Percentiles rank a stretch among this genome's conserved stretches.
These are phyloP conservation scores for Ammodramus savannarum DNA, from an alignment of 2,113 vertebrate genomes.

Conservation along the genomic window DNA sequence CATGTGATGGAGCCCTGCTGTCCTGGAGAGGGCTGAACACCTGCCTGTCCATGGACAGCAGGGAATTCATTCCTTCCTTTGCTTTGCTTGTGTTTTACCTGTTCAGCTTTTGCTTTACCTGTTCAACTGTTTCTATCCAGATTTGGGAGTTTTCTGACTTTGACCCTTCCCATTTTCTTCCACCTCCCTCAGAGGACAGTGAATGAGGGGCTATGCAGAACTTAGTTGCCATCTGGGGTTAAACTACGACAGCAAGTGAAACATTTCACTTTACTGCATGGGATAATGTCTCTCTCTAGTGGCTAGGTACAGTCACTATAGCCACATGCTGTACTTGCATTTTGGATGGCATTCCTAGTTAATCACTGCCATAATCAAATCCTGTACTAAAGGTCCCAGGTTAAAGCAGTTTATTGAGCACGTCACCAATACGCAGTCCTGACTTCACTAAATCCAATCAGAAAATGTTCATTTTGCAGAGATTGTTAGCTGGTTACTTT, in stretches of 20 bases:
- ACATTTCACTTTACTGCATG: conserved; percentile 5
- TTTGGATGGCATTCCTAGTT: not conserved
- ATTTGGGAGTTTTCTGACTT: not conserved
- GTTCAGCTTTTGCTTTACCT: not conserved
- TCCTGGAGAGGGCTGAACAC: not conserved
- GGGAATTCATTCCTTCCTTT: not conserved
- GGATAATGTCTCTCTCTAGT: conserved; percentile 69
- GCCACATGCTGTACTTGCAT: not conserved
- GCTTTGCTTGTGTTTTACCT: not conserved
- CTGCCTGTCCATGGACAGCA: not conserved
- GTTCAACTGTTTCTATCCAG: not conserved
- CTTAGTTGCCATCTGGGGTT: not conserved
- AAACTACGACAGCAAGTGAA: not conserved
- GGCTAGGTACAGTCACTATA: conserved; percentile 59
- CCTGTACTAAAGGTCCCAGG: not conserved
- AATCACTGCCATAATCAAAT: not conserved
- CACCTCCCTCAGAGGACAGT: not conserved
- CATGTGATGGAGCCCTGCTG: not conserved
- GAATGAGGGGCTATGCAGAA: not conserved
- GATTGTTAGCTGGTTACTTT: not conserved
- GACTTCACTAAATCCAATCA: not conserved
- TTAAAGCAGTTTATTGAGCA: not conserved
- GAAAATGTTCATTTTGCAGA: not conserved
- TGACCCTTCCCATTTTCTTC: not conserved
- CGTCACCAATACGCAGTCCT: not conserved